phyloP scores from a whole-genome alignment of 2,888 invertebrate genomes.

The Melieria picta region DNA sequence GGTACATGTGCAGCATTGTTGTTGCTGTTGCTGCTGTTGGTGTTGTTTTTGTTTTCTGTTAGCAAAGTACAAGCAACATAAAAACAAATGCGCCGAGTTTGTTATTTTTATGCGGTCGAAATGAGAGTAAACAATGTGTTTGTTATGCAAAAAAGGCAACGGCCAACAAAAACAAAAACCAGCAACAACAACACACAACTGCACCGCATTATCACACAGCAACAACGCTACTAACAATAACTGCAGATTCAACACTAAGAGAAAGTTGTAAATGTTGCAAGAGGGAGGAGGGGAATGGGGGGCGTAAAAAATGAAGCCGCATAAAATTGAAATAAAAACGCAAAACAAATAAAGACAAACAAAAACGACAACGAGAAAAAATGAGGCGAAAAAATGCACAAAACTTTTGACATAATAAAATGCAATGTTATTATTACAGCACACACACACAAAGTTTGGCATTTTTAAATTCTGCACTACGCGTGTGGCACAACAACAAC shows the following conservation, averaged over 20 bases:
- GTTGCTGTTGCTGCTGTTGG: not conserved
- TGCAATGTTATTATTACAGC: slow-evolving; percentile 11
- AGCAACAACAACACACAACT: not conserved
- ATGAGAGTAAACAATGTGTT: slow-evolving; percentile 18
- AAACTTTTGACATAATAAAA: slow-evolving; percentile 23
- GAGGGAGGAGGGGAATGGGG: not conserved
- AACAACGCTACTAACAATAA: not conserved
- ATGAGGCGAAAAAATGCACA: not conserved
- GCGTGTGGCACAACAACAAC: no score
- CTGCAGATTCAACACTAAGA: not conserved
- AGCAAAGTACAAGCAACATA: not conserved
- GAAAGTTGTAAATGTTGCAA: slow-evolving; percentile 2
- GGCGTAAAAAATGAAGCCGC: no score
- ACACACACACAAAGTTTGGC: slow-evolving; percentile 30
- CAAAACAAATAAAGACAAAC: no score
- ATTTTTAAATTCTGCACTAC: no score
- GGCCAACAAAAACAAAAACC: not conserved
- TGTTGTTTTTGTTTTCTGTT: not conserved
- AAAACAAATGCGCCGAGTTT: not conserved
- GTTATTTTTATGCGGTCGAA: slow-evolving; percentile 12
- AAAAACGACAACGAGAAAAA: not conserved
- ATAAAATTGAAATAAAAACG: no score
- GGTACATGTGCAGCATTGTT: not conserved
- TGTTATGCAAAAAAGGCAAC: slow-evolving; percentile 15
- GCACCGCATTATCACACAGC: not conserved